Base-by-base conservation (phyloP, 1,140 invertebrate genomes). In the Pinna nobilis region DNA sequence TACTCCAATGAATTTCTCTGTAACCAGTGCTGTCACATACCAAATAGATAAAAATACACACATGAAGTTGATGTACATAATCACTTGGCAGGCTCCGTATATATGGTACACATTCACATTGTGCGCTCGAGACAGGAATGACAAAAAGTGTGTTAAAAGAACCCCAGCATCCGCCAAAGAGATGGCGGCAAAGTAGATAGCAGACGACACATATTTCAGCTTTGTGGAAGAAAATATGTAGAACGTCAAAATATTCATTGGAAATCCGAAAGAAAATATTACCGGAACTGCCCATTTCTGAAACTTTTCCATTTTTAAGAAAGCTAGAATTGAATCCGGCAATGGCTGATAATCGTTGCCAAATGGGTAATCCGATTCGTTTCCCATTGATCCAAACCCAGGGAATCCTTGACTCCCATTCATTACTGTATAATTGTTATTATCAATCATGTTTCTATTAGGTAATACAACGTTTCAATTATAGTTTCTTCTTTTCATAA, bases 111-210 rank as follows among this genome's bases (percentile, higher is more conserved):
- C 51, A 57, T 57, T 53, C n/a, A 82, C 47, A 25, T 59, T 32
- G 33, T 68, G 74, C n/a, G 20, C 39, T 20, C 39, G 13, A n/a
- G 76, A 50, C 39, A 82, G 71, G 49, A 66, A 47, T 47, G 66
- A 50, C n/a, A 80, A 64, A 66, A 79, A 77, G 28, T 69, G 63
- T 2, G 80, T 80, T 15, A 69, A 61, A 2, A 92, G 78, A 61
- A 90, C 92, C 3, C 90, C 88, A 28, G 91, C 90, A 74, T 92
- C 92, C 0, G 91, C 89, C 0, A 86, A 88, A 3, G 91, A 90
- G 20, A 92, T 79, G 0, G 92, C 92, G 0, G 92, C 91, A 35
- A 92, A 70, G 64, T 92, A 93, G 33, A 91, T 91, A 47, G 91
- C 91, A 0, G 91, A 92, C 51, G 91, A 91, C 0, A 91, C 81